These are phyloP conservation scores for Abrostola tripartita DNA, from an alignment of 2,888 invertebrate genomes.

Conservation along the genomic window DNA sequence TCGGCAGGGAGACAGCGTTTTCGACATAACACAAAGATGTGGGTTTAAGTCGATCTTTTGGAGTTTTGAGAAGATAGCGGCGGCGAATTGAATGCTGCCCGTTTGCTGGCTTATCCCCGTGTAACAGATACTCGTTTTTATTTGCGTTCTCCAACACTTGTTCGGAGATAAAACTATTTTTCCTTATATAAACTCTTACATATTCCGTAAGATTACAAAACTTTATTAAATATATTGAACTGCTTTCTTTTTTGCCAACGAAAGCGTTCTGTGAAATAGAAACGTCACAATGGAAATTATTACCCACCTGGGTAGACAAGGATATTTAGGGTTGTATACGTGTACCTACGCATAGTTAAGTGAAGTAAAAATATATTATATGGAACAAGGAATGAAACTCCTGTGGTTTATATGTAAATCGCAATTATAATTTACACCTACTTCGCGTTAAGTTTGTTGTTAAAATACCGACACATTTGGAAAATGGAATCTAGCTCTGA, in stretches of 20 bases:
- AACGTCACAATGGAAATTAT: conserved; percentile 34
- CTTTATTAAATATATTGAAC: conserved; percentile 61
- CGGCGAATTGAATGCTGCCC: conserved; percentile 80
- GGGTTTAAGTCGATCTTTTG: conserved; percentile 73
- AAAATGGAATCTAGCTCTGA: too few species aligned
- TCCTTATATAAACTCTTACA: conserved; percentile 64
- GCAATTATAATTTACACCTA: too few species aligned
- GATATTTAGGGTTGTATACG: not conserved
- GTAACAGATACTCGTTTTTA: conserved; percentile 78
- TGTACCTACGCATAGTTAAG: not conserved
- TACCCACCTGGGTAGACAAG: conserved; percentile 6
- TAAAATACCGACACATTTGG: too few species aligned
- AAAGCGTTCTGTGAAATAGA: conserved; percentile 54
- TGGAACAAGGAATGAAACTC: not conserved
- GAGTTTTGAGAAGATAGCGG: conserved; percentile 75
- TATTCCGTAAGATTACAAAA: conserved; percentile 57
- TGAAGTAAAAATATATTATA: not conserved
- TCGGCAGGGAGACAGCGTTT: conserved; percentile 59
- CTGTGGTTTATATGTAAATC: too few species aligned
- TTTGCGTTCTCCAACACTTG: conserved; percentile 62
- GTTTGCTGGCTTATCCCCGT: conserved; percentile 77
- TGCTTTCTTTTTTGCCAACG: conserved; percentile 59
- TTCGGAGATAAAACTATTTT: conserved; percentile 70
- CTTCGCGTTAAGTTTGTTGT: too few species aligned
- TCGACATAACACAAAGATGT: conserved; percentile 66